phyloP scores from a whole-genome alignment of 2,797 vertebrate genomes.

The Siniperca undulata region DNA sequence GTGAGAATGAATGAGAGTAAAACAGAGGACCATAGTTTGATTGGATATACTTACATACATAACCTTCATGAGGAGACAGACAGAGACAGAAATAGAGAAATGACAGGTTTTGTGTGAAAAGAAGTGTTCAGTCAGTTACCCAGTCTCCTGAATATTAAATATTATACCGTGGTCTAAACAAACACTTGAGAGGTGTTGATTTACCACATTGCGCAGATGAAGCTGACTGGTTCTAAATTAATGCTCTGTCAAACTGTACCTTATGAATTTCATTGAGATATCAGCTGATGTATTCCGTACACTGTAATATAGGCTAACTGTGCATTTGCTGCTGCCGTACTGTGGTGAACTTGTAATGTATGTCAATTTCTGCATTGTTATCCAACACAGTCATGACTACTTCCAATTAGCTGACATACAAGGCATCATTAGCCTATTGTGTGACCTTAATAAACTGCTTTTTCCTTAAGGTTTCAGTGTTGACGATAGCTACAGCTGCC shows the following conservation, averaged over 20 bases:
- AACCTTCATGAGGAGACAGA: not conserved
- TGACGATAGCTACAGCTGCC: not conserved
- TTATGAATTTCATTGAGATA: not conserved
- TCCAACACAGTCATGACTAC: not conserved
- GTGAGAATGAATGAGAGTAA: not conserved
- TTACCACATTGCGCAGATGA: slow-evolving; percentile 4
- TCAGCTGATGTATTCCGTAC: not conserved
- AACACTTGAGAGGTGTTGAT: slow-evolving; percentile 18
- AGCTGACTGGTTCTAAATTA: not conserved
- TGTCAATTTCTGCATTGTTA: not conserved
- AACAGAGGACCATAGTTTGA: not conserved
- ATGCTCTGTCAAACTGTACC: not conserved
- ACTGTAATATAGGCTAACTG: not conserved
- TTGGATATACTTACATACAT: not conserved
- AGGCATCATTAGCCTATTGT: slow-evolving; percentile 7
- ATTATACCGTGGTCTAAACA: slow-evolving; percentile 10
- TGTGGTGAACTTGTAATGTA: not conserved
- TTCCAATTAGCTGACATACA: not conserved
- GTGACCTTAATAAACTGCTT: not conserved
- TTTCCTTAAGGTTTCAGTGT: not conserved
- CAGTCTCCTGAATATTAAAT: slow-evolving; percentile 11
- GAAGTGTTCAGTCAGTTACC: not conserved
- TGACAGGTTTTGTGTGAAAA: not conserved
- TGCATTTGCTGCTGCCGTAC: not conserved
- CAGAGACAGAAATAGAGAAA: not conserved